Evolutionary conservation across 2,113 vertebrate genomes (phyloP), one percentile per base, ranked within the genome.

Genomic region (Halcyon senegalensis): DNA sequence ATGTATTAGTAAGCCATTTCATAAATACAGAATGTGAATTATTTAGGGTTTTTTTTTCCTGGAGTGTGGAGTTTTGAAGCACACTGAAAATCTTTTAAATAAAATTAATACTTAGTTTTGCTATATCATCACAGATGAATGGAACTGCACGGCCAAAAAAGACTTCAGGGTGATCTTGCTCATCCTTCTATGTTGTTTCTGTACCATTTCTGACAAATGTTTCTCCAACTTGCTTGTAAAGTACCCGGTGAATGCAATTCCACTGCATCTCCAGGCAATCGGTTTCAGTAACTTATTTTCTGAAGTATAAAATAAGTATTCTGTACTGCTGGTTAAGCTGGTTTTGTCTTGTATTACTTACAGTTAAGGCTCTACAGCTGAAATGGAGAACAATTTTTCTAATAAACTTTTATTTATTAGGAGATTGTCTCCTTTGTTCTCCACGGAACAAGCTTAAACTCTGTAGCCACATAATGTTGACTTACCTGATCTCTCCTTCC

Each of bases 231-330:
- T 90, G 44, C 70, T 90, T 89, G 68, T 83, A 24, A 89, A 87
- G n/a, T 87, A 53, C 66, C 87, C 72, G 62, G 43, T 82, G 62
- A 91, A 74, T 41, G 37, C 25, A 41, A 16, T 89, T 94, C 51
- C 12, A 67, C 31, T 75, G 30, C 62, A 43, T 84, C 91, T 86
- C 53, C 64, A 68, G 48, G 84, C 84, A 87, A 7, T 68, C 78
- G 31, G 66, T 79, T 94, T 94, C 62, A 69, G 62, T 84, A 94
- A 89, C 41, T 89, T 31, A 77, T 72, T 91, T 95, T 86, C 39
- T 87, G 9, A 69, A 89, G 41, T 62, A 50, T 69, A 53, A 95
- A 86, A 84, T 87, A 69, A 85, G 53, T 91, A 68, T 69, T 81
- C 48, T 91, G 89, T 79, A 68, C 39, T 76, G 31, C 70, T 73